A percentile compares a stretch with the other conserved stretches of the same genome.
phyloP scores from a whole-genome alignment of 2,797 vertebrate genomes.

The Myiotriccus ornatus region DNA sequence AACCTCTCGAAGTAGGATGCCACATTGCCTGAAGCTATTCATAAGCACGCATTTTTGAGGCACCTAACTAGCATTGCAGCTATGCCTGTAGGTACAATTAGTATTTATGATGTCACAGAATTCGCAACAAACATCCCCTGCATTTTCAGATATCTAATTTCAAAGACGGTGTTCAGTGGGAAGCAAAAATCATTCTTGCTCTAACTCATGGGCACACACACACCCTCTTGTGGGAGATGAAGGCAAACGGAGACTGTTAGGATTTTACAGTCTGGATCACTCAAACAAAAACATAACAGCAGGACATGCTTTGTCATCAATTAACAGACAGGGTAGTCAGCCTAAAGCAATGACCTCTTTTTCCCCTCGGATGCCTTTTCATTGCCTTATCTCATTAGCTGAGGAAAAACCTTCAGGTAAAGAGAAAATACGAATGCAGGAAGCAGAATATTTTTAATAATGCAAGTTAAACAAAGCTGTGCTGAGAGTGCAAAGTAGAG shows the following conservation, averaged over 20 bases:
- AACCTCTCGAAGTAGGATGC: not conserved
- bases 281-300: not conserved
- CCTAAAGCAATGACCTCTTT: not conserved
- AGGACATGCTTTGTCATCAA: not conserved
- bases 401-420: not conserved
- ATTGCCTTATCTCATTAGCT: not conserved
- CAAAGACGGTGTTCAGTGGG: not conserved
- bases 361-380: not conserved
- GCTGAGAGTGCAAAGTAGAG: not conserved
- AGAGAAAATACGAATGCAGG: not conserved
- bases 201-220: not conserved
- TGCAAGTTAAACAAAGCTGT: not conserved
- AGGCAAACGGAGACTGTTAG: not conserved
- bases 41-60: not conserved
- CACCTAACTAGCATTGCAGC: not conserved
- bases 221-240: slow-evolving; percentile 51
- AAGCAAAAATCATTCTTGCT: not conserved
- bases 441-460: not conserved
- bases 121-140: not conserved
- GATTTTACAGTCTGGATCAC: not conserved
- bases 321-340: not conserved
- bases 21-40: not conserved
- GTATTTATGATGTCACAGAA: not conserved
- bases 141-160: not conserved
- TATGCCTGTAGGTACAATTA: not conserved